Base-by-base conservation (phyloP, 1,140 invertebrate genomes). In the Trachymyrmex septentrionalis region DNA sequence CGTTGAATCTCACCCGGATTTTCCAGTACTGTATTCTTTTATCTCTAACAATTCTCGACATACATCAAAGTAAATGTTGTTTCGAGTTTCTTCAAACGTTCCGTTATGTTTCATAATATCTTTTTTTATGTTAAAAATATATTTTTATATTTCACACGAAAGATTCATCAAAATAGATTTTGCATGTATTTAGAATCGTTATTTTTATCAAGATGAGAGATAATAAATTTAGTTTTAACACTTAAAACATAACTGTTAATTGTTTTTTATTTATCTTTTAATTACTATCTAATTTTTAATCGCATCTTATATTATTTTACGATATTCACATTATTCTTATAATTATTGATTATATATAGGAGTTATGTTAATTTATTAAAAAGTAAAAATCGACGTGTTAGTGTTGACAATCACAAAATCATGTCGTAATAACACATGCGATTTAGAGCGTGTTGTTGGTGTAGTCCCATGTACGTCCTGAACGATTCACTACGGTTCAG, bases 401-500 rank as follows among this genome's bases (percentile, higher is more conserved):
- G 38, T 27, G 66, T 78, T n/a, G 73, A 59, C 73, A 61, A 86
- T 69, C 55, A 48, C 77, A 69, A 73, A 53, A 76, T 12, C 44
- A 48, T 64, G 53, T 48, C 67, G 50, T 10, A 34, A 71, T 53
- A 59, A 44, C 48, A 75, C 24, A 24, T 21, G 7, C n/a, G 67
- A 75, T 86, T 21, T 64, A 85, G 87, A 78, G 87, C 87, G 67
- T 88, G 67, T 73, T 48, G 50, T 61, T 61, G 61, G 44, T 76
- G 50, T 64, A 57, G 44, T 57, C 38, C 66, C 27, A 75, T 75
- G 85, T 53, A 76, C 71, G 71, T 30, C 61, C 61, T 71, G 76
- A 86, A 86, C 87, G 57, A 86, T 88, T 88, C 87, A 86, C 78
- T 69, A 77, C 66, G 87, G 67, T 48, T 61, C 30, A 48, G 30